A percentile compares a stretch with the other conserved stretches of the same genome.
Conservation (phyloP, 2,113 vertebrate genomes). For the Cyanoramphus novaezelandiae region DNA sequence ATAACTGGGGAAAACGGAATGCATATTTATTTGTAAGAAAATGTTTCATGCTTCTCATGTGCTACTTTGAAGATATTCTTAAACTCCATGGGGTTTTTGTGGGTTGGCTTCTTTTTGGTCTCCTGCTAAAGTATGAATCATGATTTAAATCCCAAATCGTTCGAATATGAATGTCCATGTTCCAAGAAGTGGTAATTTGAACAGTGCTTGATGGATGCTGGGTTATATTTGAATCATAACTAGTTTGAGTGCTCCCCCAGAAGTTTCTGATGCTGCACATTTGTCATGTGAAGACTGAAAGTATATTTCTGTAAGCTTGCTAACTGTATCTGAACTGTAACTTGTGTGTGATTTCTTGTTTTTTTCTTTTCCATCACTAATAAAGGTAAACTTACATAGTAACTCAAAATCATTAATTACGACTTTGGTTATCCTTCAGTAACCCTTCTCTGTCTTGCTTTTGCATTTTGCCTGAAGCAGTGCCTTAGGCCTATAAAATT, state of each 20-base stretch:
- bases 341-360: background rate
- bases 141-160: background rate
- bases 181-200: background rate
- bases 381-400: background rate
- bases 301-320: background rate
- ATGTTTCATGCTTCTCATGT: background rate
- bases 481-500: background rate
- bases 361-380: background rate
- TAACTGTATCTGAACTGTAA: background rate
- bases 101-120: background rate
- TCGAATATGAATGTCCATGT: background rate
- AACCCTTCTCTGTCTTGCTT: background rate
- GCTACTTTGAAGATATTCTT: background rate
- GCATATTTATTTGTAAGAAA: background rate
- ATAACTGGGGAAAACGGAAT: background rate
- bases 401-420: background rate
- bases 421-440: background rate
- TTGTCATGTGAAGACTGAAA: background rate
- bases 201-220: background rate
- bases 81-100: background rate
- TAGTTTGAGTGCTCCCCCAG: background rate
- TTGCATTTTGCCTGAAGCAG: background rate
- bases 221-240: background rate
- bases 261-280: background rate
- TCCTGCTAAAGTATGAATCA: background rate